Percentiles rank a stretch among this genome's conserved stretches.
Evolutionary conservation across 2,888 invertebrate species (phyloP).

Genomic region (Ichneumoninae sp.): DNA sequence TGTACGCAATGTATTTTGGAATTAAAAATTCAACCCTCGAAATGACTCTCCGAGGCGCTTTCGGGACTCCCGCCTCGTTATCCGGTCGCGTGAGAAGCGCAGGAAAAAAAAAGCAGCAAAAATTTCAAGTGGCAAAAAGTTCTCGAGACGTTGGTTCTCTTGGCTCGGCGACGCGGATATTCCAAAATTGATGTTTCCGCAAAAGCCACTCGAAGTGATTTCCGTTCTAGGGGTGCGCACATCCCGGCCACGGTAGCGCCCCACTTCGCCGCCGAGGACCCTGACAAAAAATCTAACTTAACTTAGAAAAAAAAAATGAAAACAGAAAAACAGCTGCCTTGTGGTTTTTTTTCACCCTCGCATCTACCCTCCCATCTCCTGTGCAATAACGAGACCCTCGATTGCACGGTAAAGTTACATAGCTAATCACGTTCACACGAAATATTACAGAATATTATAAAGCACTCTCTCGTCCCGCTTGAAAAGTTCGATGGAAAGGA

Average conservation of each 20-base stretch:
- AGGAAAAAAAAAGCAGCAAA: slow-evolving; percentile 42
- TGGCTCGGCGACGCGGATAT: slow-evolving; percentile 41
- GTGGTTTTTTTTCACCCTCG: slow-evolving; percentile 13
- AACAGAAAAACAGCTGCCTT: slow-evolving; percentile 56
- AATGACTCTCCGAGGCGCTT: neutral
- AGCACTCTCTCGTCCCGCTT: slow-evolving; percentile 7
- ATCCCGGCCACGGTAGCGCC: slow-evolving; percentile 60
- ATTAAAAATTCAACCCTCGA: neutral
- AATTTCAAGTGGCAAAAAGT: slow-evolving; percentile 56
- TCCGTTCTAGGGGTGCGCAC: slow-evolving; percentile 72
- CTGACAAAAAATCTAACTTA: slow-evolving; percentile 69
- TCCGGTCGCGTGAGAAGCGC: slow-evolving; percentile 46
- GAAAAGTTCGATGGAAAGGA: slow-evolving; percentile 14
- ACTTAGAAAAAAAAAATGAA: slow-evolving; percentile 43
- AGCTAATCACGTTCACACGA: slow-evolving; percentile 46
- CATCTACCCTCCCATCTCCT: neutral
- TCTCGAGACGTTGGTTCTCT: neutral
- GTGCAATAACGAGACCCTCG: neutral
- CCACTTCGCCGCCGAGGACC: slow-evolving; percentile 68
- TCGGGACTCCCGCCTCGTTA: slow-evolving; percentile 37
- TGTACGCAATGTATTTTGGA: neutral
- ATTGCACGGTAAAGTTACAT: slow-evolving; percentile 17
- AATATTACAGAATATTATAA: slow-evolving; percentile 43
- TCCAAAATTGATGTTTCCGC: slow-evolving; percentile 71
- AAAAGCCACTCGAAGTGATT: slow-evolving; percentile 78